phyloP scores from a whole-genome alignment of 1,140 invertebrate genomes.

The Drosophila mojavensis region DNA sequence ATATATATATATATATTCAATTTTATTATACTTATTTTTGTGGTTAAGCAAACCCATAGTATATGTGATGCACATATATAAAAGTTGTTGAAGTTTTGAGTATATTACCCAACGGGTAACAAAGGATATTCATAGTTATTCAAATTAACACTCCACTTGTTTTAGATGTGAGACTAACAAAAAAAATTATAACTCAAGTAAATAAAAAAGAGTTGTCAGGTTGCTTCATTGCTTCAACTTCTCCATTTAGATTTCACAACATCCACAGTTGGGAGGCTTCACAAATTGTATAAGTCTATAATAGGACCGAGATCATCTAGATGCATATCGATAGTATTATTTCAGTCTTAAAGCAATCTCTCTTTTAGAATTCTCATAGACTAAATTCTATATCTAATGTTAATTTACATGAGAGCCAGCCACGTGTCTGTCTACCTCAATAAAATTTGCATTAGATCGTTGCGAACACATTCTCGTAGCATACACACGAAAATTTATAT shows the following conservation, averaged over 20 bases:
- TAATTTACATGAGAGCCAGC: neutral
- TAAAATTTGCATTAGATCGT: neutral
- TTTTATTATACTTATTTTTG: too few species aligned
- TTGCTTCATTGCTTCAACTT: neutral
- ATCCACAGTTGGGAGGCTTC: neutral
- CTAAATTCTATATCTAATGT: too few species aligned
- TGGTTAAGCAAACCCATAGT: too few species aligned
- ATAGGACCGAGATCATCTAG: too few species aligned
- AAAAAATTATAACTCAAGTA: neutral
- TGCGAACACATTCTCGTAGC: neutral
- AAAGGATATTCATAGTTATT: too few species aligned
- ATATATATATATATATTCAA: too few species aligned
- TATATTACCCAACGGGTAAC: slow-evolving; percentile 4
- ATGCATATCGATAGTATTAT: too few species aligned
- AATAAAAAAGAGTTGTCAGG: too few species aligned
- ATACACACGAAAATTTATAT: slow-evolving; percentile 1
- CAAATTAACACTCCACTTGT: too few species aligned
- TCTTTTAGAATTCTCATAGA: too few species aligned
- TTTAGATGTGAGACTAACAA: neutral
- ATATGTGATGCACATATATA: neutral
- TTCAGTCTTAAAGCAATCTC: too few species aligned
- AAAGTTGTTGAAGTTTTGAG: neutral
- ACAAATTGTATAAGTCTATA: neutral
- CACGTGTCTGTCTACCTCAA: neutral
- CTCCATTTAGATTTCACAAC: neutral